phyloP scores from a whole-genome alignment of 2,797 vertebrate genomes.

The Miichthys miiuy region DNA sequence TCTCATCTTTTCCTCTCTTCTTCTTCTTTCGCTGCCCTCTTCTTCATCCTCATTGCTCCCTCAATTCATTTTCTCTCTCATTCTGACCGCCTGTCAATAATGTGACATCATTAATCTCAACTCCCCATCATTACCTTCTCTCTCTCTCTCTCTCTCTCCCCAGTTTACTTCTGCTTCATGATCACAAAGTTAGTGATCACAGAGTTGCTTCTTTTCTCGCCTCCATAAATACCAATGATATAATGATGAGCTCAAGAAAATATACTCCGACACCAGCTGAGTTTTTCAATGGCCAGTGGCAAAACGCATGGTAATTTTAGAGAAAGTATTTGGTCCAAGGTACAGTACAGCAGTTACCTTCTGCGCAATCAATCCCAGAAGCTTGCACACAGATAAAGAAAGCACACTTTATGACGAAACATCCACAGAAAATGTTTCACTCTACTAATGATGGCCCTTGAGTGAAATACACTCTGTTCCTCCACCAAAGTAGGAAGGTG shows the following conservation, averaged over 20 bases:
- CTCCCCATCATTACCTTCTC: conserved; percentile 48
- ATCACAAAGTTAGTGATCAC: conserved; percentile 34
- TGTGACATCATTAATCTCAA: conserved; percentile 65
- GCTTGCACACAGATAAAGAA: conserved; percentile 15
- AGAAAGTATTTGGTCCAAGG: conserved; percentile 36
- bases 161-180: conserved; percentile 45
- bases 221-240: conserved; percentile 30
- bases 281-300: conserved; percentile 28
- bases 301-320: conserved; percentile 46
- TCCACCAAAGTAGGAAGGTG: not conserved
- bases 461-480: conserved; percentile 18
- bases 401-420: conserved; percentile 38
- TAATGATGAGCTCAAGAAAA: conserved; percentile 39
- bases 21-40: not conserved
- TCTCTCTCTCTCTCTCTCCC: conserved; percentile 36
- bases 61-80: conserved; percentile 26
- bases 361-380: conserved; percentile 19
- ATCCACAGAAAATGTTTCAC: conserved; percentile 19
- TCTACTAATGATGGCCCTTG: conserved; percentile 29
- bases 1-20: conserved; percentile 17
- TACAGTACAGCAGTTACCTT: conserved; percentile 30
- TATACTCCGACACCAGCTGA: conserved; percentile 16
- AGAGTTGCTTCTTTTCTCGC: conserved; percentile 8
- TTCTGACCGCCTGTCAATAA: conserved; percentile 58
- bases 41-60: conserved; percentile 26